These are phyloP conservation scores for Falco cherrug DNA, from an alignment of 2,797 vertebrate species.

Conservation along the genomic window DNA sequence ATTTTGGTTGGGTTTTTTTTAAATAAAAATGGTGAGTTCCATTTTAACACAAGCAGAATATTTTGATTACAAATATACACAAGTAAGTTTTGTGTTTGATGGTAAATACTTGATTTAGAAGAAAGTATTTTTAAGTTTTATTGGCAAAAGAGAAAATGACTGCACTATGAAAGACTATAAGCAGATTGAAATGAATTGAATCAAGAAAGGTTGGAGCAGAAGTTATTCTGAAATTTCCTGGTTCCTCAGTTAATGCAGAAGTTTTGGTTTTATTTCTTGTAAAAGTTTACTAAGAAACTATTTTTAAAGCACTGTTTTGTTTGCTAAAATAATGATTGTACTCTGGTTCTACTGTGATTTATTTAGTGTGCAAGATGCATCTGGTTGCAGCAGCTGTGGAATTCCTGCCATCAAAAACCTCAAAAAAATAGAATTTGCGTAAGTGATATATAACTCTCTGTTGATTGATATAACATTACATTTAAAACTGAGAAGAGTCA, in stretches of 20 bases:
- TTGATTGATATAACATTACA: background rate
- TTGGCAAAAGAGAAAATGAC: background rate
- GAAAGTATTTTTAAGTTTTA: background rate
- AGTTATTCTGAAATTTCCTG: background rate
- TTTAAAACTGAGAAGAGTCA: background rate
- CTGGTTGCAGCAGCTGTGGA: constrained; percentile 44
- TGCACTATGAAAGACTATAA: background rate
- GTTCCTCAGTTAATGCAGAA: background rate
- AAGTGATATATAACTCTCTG: constrained; percentile 54
- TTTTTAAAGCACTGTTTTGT: background rate
- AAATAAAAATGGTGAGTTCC: background rate
- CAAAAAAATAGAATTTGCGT: constrained; percentile 89
- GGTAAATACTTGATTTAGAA: background rate
- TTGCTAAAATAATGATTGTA: background rate
- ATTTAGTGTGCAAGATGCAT: constrained; percentile 50
- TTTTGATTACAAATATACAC: background rate
- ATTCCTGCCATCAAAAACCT: constrained; percentile 88
- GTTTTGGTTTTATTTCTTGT: background rate
- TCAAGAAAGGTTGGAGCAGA: background rate
- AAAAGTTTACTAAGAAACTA: background rate
- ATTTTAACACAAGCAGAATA: background rate
- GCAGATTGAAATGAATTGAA: background rate
- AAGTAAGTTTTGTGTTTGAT: background rate
- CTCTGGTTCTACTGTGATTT: background rate
- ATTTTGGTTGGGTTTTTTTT: background rate